Evolutionary conservation across 2,113 vertebrate species (phyloP).

Genomic region (Megatriorchis doriae): DNA sequence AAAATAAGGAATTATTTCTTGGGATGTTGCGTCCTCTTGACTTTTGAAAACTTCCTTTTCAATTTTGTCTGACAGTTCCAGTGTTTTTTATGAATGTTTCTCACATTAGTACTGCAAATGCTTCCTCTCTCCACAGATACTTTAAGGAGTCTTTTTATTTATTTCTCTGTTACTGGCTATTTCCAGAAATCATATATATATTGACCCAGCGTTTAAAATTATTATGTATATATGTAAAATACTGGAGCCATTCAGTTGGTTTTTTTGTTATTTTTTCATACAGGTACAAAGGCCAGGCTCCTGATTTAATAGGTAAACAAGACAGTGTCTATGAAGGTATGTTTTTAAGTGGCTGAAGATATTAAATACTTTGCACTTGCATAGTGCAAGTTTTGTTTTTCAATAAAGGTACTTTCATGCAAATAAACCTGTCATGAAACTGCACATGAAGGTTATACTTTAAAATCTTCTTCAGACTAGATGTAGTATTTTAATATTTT

Average conservation of each 20-base stretch:
- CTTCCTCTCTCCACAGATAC: background rate
- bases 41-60: background rate
- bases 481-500: background rate
- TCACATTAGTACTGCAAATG: background rate
- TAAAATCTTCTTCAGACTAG: background rate
- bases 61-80: background rate
- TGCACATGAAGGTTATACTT: background rate
- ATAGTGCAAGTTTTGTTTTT: background rate
- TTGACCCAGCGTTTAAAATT: background rate
- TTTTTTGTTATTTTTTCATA: background rate
- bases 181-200: background rate
- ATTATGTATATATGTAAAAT: background rate
- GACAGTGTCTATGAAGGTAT: conserved; percentile 98
- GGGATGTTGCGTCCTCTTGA: background rate
- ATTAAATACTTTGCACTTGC: background rate
- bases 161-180: background rate
- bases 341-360: background rate
- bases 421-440: background rate
- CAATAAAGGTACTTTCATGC: background rate
- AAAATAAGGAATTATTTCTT: background rate
- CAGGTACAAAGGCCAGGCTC: conserved; percentile 96
- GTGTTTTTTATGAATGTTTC: background rate
- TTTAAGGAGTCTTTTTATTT: background rate
- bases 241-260: background rate
- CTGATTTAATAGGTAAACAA: conserved; percentile 96